Conservation (phyloP, 2,113 vertebrate species). For the Xyliphius kryptos region DNA sequence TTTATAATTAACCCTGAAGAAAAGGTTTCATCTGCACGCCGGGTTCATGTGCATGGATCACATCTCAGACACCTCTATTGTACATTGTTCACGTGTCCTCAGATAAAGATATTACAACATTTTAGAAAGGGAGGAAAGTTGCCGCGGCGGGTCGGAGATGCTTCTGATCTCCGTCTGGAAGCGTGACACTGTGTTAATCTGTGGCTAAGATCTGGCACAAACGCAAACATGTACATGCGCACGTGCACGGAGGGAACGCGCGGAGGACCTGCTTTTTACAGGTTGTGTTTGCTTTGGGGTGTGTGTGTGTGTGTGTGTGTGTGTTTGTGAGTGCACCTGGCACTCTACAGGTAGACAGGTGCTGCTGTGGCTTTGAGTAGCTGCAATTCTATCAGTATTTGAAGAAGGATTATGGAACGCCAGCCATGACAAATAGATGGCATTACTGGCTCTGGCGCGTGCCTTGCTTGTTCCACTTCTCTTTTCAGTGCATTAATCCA, state of each 20-base stretch:
- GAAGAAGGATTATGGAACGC: too few relatives aligned
- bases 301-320: conserved; percentile 48
- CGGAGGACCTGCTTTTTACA: conserved; percentile 25
- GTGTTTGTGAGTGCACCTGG: conserved; percentile 6
- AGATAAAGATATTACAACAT: conserved; percentile 36
- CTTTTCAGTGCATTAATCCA: background rate
- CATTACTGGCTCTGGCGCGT: background rate
- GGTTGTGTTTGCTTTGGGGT: conserved; percentile 34
- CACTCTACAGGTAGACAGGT: too few relatives aligned
- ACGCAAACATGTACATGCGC: conserved; percentile 22
- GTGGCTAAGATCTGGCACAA: conserved; percentile 39
- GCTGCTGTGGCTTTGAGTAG: too few relatives aligned
- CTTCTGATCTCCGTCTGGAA: conserved; percentile 25
- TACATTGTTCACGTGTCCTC: conserved; percentile 40
- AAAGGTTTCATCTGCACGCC: conserved; percentile 35
- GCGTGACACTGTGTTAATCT: conserved; percentile 38
- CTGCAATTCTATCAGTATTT: too few relatives aligned
- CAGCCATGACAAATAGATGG: background rate
- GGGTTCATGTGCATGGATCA: conserved; percentile 37
- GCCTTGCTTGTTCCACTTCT: background rate
- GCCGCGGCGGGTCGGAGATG: conserved; percentile 9
- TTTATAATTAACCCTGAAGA: conserved; percentile 68
- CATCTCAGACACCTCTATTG: conserved; percentile 36
- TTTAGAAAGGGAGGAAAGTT: background rate
- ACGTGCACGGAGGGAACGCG: background rate